These are phyloP conservation scores for Cepphus grylle DNA, from an alignment of 2,113 vertebrate genomes.

Conservation along the genomic window DNA sequence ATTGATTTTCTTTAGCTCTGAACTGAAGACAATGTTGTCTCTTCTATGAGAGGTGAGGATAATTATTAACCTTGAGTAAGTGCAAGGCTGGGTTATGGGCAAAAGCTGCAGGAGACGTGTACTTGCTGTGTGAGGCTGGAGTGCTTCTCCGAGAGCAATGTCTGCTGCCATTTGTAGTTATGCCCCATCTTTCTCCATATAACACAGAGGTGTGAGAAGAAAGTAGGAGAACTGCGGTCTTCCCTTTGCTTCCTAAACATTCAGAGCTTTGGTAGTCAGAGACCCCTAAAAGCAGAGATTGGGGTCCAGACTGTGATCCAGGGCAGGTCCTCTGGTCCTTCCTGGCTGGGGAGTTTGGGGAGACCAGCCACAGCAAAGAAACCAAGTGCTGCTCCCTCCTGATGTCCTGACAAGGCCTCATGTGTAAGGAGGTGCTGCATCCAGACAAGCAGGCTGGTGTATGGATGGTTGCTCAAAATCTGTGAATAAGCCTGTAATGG, in stretches of 20 bases:
- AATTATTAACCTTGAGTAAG: neutral
- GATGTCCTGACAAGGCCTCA: neutral
- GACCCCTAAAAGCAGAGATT: neutral
- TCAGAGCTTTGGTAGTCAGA: neutral
- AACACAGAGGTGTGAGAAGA: neutral
- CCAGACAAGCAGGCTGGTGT: neutral
- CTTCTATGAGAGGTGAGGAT: neutral
- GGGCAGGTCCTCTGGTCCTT: neutral
- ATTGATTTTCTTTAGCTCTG: neutral
- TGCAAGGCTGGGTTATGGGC: neutral
- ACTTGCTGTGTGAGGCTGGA: neutral
- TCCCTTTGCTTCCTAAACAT: neutral
- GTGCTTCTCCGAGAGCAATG: neutral
- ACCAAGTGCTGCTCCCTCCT: neutral
- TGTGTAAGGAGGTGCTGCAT: neutral
- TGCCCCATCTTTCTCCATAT: neutral
- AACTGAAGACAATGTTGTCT: neutral
- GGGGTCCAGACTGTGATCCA: neutral
- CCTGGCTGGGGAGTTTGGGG: neutral
- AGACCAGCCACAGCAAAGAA: neutral
- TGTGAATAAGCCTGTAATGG: neutral
- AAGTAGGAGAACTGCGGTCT: neutral
- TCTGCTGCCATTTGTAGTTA: neutral
- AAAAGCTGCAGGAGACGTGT: neutral
- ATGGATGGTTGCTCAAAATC: rapidly evolving